Percentiles rank a stretch among this genome's conserved stretches.
phyloP scores from a whole-genome alignment of 2,797 vertebrate genomes.

The Cryptoprocta ferox region DNA sequence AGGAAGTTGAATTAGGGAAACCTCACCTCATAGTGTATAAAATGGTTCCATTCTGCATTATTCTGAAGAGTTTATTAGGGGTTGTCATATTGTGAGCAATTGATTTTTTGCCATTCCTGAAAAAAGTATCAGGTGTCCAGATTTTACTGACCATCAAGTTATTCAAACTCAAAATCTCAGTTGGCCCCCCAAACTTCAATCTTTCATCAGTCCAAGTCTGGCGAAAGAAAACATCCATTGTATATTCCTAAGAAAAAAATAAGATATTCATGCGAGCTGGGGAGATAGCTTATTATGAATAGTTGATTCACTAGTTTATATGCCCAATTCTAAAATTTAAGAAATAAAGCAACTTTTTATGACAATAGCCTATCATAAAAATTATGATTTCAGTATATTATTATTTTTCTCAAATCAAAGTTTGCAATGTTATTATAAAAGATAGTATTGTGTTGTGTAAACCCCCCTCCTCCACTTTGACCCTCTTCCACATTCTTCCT shows the following conservation, averaged over 20 bases:
- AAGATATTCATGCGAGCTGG: background rate
- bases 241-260: conserved; percentile 93
- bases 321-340: conserved; percentile 72
- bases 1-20: background rate
- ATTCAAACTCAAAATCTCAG: conserved; percentile 96
- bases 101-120: conserved; percentile 98
- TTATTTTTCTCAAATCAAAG: background rate
- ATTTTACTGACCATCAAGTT: conserved; percentile 99
- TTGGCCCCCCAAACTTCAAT: conserved; percentile 94
- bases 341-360: conserved; percentile 34
- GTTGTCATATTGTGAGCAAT: conserved; percentile 99
- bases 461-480: background rate
- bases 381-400: background rate
- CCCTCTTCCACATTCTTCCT: background rate
- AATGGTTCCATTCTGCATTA: conserved; percentile 99
- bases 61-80: conserved; percentile 97
- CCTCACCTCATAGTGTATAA: conserved; percentile 98
- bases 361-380: conserved; percentile 30
- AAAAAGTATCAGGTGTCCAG: conserved; percentile 99
- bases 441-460: background rate
- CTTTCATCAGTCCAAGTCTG: conserved; percentile 98
- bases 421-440: background rate
- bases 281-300: background rate
- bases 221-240: conserved; percentile 99
- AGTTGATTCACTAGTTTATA: conserved; percentile 64